Evolutionary conservation across 2,888 invertebrate genomes (phyloP), one percentile per base, ranked within the genome.

Genomic region (Trichopria drosophilae): DNA sequence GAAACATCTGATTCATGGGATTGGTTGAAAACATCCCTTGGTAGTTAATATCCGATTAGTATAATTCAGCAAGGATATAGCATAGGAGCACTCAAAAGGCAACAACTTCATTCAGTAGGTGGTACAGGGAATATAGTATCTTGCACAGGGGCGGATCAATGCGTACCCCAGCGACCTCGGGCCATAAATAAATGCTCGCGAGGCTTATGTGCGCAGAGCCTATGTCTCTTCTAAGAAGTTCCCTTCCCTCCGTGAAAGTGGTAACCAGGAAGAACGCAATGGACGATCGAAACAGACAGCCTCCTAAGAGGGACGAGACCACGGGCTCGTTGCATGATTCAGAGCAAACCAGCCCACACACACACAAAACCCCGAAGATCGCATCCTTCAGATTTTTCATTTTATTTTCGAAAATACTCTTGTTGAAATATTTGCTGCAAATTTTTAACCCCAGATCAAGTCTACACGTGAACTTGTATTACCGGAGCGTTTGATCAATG

Each of bases 101-200:
- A 61, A 68, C 64, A 61, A 65, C 65, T 71, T 69, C 63, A 71
- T 72, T 65, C 59, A 61, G 64, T 65, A 63, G 66, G 64, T 66
- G 67, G 66, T 62, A 58, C 55, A 57, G 56, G 55, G 65, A 58
- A 65, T 61, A 62, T 69, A 63, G 62, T 65, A 63, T 54, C 61
- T 46, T 62, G 59, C 65, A 62, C 65, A 61, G 66, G 67, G 72
- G 73, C 71, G 73, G 67, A 66, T 63, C 68, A 59, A 59, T 61
- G 63, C 64, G 67, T 68, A 73, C 69, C 68, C 68, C 57, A 57
- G 57, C 72, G 69, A 73, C 71, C 74, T 72, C 64, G 63, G 65
- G 70, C 74, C 73, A 75, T 75, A 75, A 75, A 75, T 75, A 75
- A 75, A 72, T 72, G 68, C 67, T 67, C 60, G 58, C 61, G 61